A percentile compares a stretch with the other conserved stretches of the same genome.
phyloP scores from a whole-genome alignment of 2,797 vertebrate genomes.

The Todus mexicanus region DNA sequence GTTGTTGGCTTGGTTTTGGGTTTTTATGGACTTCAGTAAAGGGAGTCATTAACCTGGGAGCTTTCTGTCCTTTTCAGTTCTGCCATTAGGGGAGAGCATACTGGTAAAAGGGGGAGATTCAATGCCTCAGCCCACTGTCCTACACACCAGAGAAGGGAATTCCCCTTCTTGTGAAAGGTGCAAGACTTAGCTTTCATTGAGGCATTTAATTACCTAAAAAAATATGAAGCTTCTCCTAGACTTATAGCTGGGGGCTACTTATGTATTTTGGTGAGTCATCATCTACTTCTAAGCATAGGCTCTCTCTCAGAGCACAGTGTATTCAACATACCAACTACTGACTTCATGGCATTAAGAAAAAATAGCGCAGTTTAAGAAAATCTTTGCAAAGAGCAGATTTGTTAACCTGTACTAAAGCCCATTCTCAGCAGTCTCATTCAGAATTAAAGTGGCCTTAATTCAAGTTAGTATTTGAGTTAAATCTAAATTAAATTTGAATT shows the following conservation, averaged over 20 bases:
- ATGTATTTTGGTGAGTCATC: conserved; percentile 19
- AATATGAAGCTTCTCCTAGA: background rate
- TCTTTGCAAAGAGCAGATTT: conserved; percentile 39
- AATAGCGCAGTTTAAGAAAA: conserved; percentile 7
- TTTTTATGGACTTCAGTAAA: background rate
- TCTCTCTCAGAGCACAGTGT: background rate
- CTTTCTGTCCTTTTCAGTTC: background rate
- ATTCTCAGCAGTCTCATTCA: conserved; percentile 23
- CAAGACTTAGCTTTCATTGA: background rate
- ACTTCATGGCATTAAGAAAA: conserved; percentile 20
- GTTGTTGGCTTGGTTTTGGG: background rate
- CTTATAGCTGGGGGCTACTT: background rate
- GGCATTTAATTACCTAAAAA: conserved; percentile 10
- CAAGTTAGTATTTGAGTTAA: conserved; percentile 60
- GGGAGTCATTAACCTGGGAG: background rate
- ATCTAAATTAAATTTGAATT: conserved; percentile 70
- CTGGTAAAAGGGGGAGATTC: background rate
- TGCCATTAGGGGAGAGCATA: background rate
- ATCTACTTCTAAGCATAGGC: background rate
- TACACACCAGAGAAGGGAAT: background rate
- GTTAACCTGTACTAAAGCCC: conserved; percentile 26
- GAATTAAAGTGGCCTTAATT: conserved; percentile 59
- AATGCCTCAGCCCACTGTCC: background rate
- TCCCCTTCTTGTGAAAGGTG: background rate
- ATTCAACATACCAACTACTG: background rate